phyloP scores from a whole-genome alignment of 2,888 invertebrate genomes.

The Pseudococcus longispinus region DNA sequence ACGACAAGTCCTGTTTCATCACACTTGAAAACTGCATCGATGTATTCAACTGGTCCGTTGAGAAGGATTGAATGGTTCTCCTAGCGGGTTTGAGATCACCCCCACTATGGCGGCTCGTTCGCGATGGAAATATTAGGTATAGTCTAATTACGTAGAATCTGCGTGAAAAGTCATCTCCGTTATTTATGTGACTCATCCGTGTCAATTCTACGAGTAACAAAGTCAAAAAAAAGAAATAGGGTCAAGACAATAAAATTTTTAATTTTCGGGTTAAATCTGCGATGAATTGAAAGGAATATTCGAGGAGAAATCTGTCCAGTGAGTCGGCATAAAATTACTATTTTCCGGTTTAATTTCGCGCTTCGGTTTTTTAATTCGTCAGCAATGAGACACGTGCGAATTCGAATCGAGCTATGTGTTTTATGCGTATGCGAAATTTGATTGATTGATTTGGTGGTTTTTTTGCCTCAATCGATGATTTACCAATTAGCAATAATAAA shows the following conservation, averaged over 20 bases:
- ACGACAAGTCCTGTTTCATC: slow-evolving; percentile 7
- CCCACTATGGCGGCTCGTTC: neutral
- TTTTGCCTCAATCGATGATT: neutral
- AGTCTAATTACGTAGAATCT: slow-evolving; percentile 1
- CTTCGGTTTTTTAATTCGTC: slow-evolving; percentile 37
- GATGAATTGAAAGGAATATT: neutral
- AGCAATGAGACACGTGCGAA: neutral
- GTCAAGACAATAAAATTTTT: slow-evolving; percentile 41
- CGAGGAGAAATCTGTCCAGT: slow-evolving; percentile 46
- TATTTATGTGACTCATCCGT: slow-evolving; percentile 41
- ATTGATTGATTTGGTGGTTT: neutral
- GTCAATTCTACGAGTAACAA: slow-evolving; percentile 38
- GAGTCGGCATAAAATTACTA: slow-evolving; percentile 41
- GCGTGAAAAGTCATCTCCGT: slow-evolving; percentile 33
- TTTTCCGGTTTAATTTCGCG: slow-evolving; percentile 47
- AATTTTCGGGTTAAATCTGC: slow-evolving; percentile 45
- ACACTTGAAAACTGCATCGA: slow-evolving; percentile 30
- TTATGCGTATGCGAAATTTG: neutral
- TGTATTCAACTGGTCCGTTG: neutral
- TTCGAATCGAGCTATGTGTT: neutral
- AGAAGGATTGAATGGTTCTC: neutral
- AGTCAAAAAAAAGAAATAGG: slow-evolving; percentile 1
- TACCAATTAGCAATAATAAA: too few relatives aligned
- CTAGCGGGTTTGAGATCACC: neutral
- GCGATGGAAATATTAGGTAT: neutral